Evolutionary conservation across 2,797 vertebrate genomes (phyloP), one percentile per base, ranked within the genome.

Genomic region (Onychomys leucogaster): DNA sequence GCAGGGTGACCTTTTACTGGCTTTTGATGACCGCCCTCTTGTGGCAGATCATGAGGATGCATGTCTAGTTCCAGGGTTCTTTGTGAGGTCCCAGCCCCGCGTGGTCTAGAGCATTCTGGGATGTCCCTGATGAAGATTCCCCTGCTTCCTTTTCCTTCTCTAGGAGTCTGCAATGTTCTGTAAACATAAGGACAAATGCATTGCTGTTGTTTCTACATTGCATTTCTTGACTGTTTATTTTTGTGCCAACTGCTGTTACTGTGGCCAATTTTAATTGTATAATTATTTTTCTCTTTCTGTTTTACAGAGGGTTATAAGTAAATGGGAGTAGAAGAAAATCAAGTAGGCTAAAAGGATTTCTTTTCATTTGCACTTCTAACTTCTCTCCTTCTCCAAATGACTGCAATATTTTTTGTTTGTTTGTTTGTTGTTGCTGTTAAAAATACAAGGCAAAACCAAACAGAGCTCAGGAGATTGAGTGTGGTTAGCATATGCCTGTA

Each of bases 11-110:
- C 97, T 95, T 91, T 89, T 96, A 91, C 96, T 96, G 71, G 95
- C 89, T 96, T 97, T 96, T 77, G 98, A 91, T 88, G 95, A 2
- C 43, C 88, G 91, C 98, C 97, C 98, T 97, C 98, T 97, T 2
- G 98, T 90, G 98, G 97, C 65, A 4, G 13, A 37, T 5, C 1
- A 6, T 23, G 88, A 94, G 37, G 49, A 23, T 90, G 93, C 95
- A 55, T 9, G 14, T 27, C 89, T 94, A 41, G 55, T 43, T 55
- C 14, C 10, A 0, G 5, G 34, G 43, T 67, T 78, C 84, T 95
- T 82, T 82, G 89, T 73, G 87, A 94, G 84, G 41, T 14, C 0
- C 1, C 21, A 19, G 4, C 55, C 4, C 73, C 32, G 16, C 43
- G 89, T 71, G 63, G 96, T 78, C 69, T 41, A 0, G 32, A 29